These are phyloP conservation scores for Sphaerophoria taeniata DNA, from an alignment of 2,888 invertebrate genomes.

Conservation along the genomic window DNA sequence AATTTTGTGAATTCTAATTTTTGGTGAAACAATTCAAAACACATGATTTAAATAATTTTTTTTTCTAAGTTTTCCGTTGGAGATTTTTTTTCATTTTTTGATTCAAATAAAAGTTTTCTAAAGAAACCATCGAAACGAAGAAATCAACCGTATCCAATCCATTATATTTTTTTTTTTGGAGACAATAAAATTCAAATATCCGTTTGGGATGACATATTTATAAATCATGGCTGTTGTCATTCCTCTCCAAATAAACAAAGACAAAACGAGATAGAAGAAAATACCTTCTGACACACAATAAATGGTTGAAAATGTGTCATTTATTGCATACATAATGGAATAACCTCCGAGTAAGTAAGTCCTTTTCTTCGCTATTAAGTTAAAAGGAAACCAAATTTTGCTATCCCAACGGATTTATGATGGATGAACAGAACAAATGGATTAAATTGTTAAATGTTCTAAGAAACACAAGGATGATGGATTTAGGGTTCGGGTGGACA, in stretches of 20 bases:
- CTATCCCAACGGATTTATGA: slow-evolving; percentile 7
- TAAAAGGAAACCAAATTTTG: not conserved
- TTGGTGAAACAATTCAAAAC: too few species aligned
- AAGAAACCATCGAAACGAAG: not conserved
- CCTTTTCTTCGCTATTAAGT: not conserved
- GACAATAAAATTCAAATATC: not conserved
- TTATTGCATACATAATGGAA: not conserved
- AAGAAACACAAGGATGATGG: not conserved
- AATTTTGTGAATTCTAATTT: too few species aligned
- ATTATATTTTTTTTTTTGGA: not conserved
- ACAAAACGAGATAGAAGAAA: not conserved
- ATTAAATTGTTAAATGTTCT: slow-evolving; percentile 10
- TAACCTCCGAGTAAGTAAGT: not conserved
- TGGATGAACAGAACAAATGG: slow-evolving; percentile 3
- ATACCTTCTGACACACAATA: not conserved
- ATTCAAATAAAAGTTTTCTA: not conserved
- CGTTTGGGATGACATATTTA: slow-evolving; percentile 4
- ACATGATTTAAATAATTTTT: too few species aligned
- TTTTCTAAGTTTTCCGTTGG: too few species aligned
- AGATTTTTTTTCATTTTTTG: too few species aligned
- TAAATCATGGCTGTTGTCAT: not conserved
- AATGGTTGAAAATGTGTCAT: slow-evolving; percentile 6
- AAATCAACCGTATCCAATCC: slow-evolving; percentile 12
- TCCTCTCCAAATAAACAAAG: not conserved
- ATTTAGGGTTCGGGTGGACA: not conserved